Percentiles rank a stretch among this genome's conserved stretches.
Conservation (phyloP, 2,888 invertebrate species). For the Andrena camellia region DNA sequence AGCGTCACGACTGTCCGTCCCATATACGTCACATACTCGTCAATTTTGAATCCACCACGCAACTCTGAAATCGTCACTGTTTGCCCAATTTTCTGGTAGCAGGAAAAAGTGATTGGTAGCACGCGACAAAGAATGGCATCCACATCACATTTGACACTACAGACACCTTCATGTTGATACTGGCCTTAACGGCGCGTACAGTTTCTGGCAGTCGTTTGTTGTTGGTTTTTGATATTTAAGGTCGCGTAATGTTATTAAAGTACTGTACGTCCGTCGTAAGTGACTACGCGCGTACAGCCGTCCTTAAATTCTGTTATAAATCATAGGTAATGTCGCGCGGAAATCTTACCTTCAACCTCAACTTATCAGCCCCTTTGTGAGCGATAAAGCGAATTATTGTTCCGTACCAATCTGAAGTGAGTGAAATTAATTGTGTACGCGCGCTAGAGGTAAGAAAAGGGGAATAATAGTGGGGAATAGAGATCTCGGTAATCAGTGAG, state of each 20-base stretch:
- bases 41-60: not conserved
- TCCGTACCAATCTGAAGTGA: conserved; percentile 51
- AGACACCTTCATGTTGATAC: conserved; percentile 43
- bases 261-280: not conserved
- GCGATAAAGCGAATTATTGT: conserved; percentile 29
- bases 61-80: not conserved
- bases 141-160: conserved; percentile 1
- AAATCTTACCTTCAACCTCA: not conserved
- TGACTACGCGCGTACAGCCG: not conserved
- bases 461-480: not conserved
- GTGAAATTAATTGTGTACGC: conserved; percentile 56
- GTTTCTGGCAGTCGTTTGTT: conserved; percentile 17
- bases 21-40: not conserved
- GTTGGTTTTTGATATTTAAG: conserved; percentile 32
- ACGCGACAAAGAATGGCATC: not conserved
- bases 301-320: not conserved
- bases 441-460: conserved; percentile 36
- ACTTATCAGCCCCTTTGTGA: conserved; percentile 23
- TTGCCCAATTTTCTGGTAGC: not conserved
- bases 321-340: not conserved
- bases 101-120: conserved; percentile 22
- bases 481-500: conserved; percentile 44
- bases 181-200: conserved; percentile 47
- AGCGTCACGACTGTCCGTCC: not conserved
- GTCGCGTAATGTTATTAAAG: conserved; percentile 21